phyloP scores from a whole-genome alignment of 1,140 invertebrate species.

The Lethocerus indicus region DNA sequence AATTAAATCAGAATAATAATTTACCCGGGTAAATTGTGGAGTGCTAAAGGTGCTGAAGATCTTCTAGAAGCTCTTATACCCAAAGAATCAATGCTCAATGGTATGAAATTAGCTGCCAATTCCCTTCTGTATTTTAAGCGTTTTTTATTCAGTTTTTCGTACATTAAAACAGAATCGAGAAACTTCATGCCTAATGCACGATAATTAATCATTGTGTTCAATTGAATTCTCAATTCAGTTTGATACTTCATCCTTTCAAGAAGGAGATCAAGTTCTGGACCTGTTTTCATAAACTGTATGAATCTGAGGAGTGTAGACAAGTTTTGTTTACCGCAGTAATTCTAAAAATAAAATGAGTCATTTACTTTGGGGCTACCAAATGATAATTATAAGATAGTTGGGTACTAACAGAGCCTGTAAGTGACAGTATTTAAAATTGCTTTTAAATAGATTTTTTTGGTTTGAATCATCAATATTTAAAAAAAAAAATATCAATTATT shows the following conservation, averaged over 20 bases:
- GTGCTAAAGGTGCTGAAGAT: conserved; percentile 47
- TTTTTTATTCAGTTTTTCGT: conserved; percentile 40
- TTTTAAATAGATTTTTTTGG: background rate
- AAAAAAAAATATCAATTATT: background rate
- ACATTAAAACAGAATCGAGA: conserved; percentile 44
- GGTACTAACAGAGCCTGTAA: background rate
- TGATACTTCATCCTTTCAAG: conserved; percentile 55
- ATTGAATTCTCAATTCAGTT: conserved; percentile 37
- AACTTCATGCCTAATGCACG: conserved; percentile 51
- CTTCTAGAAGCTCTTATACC: conserved; percentile 16
- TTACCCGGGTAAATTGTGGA: conserved; percentile 55
- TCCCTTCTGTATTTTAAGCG: conserved; percentile 37
- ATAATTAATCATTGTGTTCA: conserved; percentile 36
- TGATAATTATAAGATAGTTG: background rate
- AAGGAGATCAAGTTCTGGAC: conserved; percentile 56
- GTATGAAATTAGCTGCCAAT: conserved; percentile 15
- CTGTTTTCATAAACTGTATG: conserved; percentile 52
- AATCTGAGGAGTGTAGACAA: conserved; percentile 47
- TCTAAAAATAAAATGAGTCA: conserved; percentile 11
- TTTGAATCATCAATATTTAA: background rate
- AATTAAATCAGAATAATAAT: background rate
- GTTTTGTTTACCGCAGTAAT: conserved; percentile 18
- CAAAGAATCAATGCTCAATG: background rate
- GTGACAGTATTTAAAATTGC: background rate
- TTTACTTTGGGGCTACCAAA: background rate